Conservation (phyloP, 2,888 invertebrate genomes). For the Rhyacophila evoluta region DNA sequence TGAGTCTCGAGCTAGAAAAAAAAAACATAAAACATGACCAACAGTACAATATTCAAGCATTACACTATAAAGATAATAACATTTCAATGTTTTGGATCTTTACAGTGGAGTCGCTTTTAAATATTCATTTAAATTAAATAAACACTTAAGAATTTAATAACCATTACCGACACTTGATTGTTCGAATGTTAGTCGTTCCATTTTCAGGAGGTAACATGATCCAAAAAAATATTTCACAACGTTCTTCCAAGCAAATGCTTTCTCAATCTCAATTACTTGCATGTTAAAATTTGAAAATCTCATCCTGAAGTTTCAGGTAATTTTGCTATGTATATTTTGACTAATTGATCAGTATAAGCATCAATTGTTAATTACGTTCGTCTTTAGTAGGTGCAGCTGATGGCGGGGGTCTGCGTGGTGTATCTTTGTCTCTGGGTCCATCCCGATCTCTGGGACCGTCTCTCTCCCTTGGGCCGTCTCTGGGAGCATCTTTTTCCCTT, state of each 20-base stretch:
- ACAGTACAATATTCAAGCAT: background rate
- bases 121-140: no score
- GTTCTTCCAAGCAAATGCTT: no score
- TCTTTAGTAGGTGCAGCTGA: slow-evolving; percentile 60
- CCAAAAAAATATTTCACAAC: no score
- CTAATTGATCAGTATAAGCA: no score
- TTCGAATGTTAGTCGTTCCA: no score
- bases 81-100: background rate
- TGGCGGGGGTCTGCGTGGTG: slow-evolving; percentile 59
- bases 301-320: no score
- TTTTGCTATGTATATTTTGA: no score
- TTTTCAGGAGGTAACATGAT: no score
- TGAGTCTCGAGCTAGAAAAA: slow-evolving; percentile 68
- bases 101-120: background rate
- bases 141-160: background rate
- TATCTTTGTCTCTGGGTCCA: slow-evolving; percentile 57
- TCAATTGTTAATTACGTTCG: slow-evolving; percentile 66
- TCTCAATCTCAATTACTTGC: no score
- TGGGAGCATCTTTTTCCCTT: slow-evolving; percentile 41
- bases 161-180: no score
- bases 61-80: background rate
- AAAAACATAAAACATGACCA: slow-evolving; percentile 31
- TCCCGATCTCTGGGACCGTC: slow-evolving; percentile 59
- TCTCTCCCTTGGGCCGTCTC: slow-evolving; percentile 53
- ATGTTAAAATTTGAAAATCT: no score